Evolutionary conservation across 2,888 invertebrate species (phyloP).

Genomic region (Anorthoa munda): DNA sequence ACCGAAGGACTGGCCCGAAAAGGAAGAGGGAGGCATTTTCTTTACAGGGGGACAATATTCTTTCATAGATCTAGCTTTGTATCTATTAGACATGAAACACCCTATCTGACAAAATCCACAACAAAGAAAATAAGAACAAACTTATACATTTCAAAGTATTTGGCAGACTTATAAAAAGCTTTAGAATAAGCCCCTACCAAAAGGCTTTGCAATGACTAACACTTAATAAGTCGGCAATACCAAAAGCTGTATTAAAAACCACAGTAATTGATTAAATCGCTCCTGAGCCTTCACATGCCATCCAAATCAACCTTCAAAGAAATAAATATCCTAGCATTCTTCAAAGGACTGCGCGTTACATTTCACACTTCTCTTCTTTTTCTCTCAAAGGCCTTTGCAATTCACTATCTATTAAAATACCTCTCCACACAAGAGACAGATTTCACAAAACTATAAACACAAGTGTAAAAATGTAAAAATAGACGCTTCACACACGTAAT

Average conservation of each 20-base stretch:
- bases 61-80: not conserved
- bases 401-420: conserved; percentile 53
- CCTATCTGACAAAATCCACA: not conserved
- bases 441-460: conserved; percentile 64
- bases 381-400: conserved; percentile 25
- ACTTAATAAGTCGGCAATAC: not conserved
- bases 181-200: not conserved
- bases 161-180: not conserved
- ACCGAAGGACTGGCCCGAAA: too few species aligned
- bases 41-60: not conserved
- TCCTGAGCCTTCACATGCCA: conserved; percentile 3
- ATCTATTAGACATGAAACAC: not conserved
- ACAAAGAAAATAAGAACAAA: not conserved
- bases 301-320: conserved; percentile 17
- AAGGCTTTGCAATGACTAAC: not conserved
- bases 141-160: not conserved
- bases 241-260: not conserved
- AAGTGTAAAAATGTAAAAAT: conserved; percentile 51
- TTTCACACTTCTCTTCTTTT: conserved; percentile 54
- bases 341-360: conserved; percentile 25
- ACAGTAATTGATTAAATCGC: conserved; percentile 6
- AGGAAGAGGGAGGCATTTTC: not conserved
- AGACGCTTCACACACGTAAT: conserved; percentile 48
- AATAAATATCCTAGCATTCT: conserved; percentile 18
- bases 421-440: conserved; percentile 38